A percentile compares a stretch with the other conserved stretches of the same genome.
phyloP scores from a whole-genome alignment of 1,140 invertebrate species.

The Drosophila lini region DNA sequence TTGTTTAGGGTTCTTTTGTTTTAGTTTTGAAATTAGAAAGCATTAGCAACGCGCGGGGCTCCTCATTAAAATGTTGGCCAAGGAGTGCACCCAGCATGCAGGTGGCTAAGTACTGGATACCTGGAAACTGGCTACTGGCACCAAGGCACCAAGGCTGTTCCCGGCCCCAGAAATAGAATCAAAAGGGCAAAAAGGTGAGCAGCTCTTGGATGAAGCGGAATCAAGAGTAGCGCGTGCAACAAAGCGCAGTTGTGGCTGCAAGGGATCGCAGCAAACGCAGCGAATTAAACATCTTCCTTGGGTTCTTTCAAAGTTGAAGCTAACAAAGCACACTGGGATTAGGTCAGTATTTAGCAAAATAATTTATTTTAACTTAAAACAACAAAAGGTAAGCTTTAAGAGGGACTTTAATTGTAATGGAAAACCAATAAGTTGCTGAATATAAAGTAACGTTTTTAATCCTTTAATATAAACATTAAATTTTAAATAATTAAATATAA shows the following conservation, averaged over 20 bases:
- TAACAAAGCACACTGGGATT: background rate
- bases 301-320: background rate
- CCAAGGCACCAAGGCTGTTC: constrained; percentile 11
- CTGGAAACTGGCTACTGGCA: background rate
- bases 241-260: constrained; percentile 22
- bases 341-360: no score
- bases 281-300: constrained; percentile 23
- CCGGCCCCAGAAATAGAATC: constrained; percentile 32
- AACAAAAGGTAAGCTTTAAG: background rate
- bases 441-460: background rate
- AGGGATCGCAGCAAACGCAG: constrained; percentile 23
- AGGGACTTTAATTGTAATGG: background rate
- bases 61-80: constrained; percentile 47
- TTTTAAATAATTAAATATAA: no score
- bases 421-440: background rate
- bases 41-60: constrained; percentile 37
- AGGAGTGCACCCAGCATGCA: constrained; percentile 4
- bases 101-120: background rate
- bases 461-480: background rate
- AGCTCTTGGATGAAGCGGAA: constrained; percentile 48
- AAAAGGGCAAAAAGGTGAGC: constrained; percentile 18
- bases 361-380: background rate
- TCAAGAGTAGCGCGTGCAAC: constrained; percentile 42
- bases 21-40: constrained; percentile 46
- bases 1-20: constrained; percentile 34